Base-by-base conservation (phyloP, 2,888 invertebrate species). In the Agrochola lychnidis region DNA sequence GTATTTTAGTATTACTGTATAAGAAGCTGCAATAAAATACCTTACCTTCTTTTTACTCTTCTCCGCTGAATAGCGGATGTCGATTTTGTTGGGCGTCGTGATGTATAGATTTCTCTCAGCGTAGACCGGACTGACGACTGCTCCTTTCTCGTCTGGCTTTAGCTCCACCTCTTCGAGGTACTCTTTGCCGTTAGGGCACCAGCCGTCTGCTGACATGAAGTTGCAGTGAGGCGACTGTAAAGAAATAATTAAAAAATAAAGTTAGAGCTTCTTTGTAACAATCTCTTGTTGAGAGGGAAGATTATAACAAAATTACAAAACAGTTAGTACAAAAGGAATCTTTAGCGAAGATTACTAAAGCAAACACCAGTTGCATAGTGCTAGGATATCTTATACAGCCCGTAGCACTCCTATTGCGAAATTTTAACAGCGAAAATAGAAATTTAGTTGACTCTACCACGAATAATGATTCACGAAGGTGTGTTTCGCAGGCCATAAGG, bases 141-240 rank as follows among this genome's bases (percentile, higher is more conserved):
- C 0, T 90, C 91, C 70, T 36, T 53, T 42, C 14, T 0, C 76
- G 70, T 4, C 67, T 77, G 12, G 59, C 72, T 0, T 67, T 4
- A 71, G 70, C 0, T 62, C 19, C 0, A 86, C n/a, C 7, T 7
- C 25, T 0, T 9, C 9, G n/a, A 88, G 70, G 1, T 40, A 66
- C 76, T 94, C 94, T 9, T 70, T 69, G 16, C 88, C 67, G 3
- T 73, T 42, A 5, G 89, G 80, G 78, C 94, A 94, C 92, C 91
- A 92, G 63, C 78, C 79, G 68, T 93, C 92, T 12, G 70, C 66
- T 0, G 56, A 19, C 2, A 63, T 42, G 4, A 68, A 53, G 1
- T 77, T n/a, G 69, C 94, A 94, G 77, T 90, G 91, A 0, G 69
- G 51, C 14, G 73, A 74, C 93, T 94, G 91, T 42, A 84, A 90